Conservation (phyloP, 2,113 vertebrate species). For the Ornithorhynchus anatinus region DNA sequence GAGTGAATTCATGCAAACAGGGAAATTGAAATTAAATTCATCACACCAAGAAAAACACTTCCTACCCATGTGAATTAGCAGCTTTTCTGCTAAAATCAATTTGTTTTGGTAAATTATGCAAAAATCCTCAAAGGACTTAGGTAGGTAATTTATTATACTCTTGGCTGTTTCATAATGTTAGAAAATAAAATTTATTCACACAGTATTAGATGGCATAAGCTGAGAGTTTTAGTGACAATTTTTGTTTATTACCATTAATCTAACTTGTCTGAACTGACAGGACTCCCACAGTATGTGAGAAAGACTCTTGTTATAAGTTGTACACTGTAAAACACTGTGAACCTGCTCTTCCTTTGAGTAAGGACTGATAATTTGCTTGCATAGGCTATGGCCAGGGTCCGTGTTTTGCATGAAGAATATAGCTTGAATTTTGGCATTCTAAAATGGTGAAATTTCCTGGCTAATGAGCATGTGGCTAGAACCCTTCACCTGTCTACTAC, state of each 20-base stretch:
- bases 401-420: conserved; percentile 15
- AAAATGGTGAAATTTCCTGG: too few species aligned
- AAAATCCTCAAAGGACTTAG: conserved; percentile 75
- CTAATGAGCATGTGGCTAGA: too few species aligned
- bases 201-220: conserved; percentile 66
- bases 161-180: conserved; percentile 69
- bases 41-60: conserved; percentile 71
- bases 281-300: conserved; percentile 48
- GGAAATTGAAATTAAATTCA: conserved; percentile 79
- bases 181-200: conserved; percentile 76
- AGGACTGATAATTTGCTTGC: conserved; percentile 27
- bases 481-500: too few species aligned
- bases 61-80: conserved; percentile 73
- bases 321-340: conserved; percentile 44
- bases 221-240: conserved; percentile 69
- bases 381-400: conserved; percentile 26
- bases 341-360: conserved; percentile 10
- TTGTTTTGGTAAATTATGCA: conserved; percentile 81
- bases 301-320: conserved; percentile 36
- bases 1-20: conserved; percentile 71
- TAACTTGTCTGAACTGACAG: conserved; percentile 51
- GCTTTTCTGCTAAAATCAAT: conserved; percentile 78
- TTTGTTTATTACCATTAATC: conserved; percentile 73
- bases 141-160: conserved; percentile 77
- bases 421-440: neutral